phyloP scores from a whole-genome alignment of 2,113 vertebrate genomes.

The Puntigrus tetrazona region DNA sequence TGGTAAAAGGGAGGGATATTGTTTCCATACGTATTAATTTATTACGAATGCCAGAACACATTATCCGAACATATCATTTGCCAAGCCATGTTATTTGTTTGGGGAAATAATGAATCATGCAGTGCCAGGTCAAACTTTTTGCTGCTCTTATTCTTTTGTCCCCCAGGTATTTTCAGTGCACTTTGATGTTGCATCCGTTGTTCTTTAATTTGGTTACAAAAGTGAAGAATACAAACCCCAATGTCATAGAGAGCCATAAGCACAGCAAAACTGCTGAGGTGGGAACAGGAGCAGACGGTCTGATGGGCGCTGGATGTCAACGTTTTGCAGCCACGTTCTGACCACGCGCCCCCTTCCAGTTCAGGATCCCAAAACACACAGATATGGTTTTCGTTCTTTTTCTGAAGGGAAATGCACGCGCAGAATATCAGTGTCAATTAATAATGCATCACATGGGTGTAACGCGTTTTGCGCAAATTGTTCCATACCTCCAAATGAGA shows the following conservation, averaged over 20 bases:
- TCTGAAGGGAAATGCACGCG: slow-evolving; percentile 31
- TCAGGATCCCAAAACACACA: slow-evolving; percentile 82
- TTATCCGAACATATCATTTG: too few relatives aligned
- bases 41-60: too few relatives aligned
- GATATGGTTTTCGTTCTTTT: neutral
- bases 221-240: slow-evolving; percentile 67
- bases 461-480: neutral
- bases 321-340: slow-evolving; percentile 68
- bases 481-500: slow-evolving; percentile 53
- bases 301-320: slow-evolving; percentile 37
- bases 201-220: neutral
- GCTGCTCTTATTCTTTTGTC: too few relatives aligned
- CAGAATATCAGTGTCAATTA: neutral
- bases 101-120: too few relatives aligned
- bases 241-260: slow-evolving; percentile 80
- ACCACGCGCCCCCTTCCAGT: slow-evolving; percentile 67
- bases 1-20: too few relatives aligned
- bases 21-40: too few relatives aligned
- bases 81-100: too few relatives aligned
- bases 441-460: neutral
- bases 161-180: too few relatives aligned
- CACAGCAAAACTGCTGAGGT: slow-evolving; percentile 87
- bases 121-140: too few relatives aligned
- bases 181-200: neutral
- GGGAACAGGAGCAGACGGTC: slow-evolving; percentile 77